Conservation (phyloP, 1,140 invertebrate genomes). For the Pentalonia nigronervosa region DNA sequence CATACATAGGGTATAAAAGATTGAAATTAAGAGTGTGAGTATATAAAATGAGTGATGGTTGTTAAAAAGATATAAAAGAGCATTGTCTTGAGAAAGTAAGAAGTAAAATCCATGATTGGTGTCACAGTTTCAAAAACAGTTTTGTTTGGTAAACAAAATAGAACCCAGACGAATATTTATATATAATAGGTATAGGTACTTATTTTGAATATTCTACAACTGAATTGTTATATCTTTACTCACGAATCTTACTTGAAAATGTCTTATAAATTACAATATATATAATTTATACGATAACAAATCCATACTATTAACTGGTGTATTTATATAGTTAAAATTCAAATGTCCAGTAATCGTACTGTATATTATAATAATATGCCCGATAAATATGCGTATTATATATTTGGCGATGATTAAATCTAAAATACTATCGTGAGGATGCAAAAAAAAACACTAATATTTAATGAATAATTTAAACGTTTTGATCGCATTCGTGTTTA, state of each 20-base stretch:
- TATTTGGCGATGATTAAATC: too few relatives aligned
- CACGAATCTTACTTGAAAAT: neutral
- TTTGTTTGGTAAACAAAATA: neutral
- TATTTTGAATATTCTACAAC: neutral
- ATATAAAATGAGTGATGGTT: neutral
- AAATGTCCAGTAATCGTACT: too few relatives aligned
- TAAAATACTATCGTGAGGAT: too few relatives aligned
- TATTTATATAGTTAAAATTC: neutral
- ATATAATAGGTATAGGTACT: neutral
- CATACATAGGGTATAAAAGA: neutral
- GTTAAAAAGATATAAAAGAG: neutral
- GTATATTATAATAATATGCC: too few relatives aligned
- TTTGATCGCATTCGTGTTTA: too few relatives aligned
- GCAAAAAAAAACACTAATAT: too few relatives aligned
- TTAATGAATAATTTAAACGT: too few relatives aligned
- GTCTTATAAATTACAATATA: neutral
- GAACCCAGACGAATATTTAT: neutral
- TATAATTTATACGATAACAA: neutral
- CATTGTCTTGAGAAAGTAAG: neutral
- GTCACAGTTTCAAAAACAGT: neutral
- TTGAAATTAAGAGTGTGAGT: too few relatives aligned
- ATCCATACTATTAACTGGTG: neutral
- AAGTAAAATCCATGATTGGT: neutral
- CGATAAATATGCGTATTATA: too few relatives aligned
- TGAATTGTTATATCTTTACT: neutral